Conservation (phyloP, 2,113 vertebrate genomes). For the Danionella cerebrum region DNA sequence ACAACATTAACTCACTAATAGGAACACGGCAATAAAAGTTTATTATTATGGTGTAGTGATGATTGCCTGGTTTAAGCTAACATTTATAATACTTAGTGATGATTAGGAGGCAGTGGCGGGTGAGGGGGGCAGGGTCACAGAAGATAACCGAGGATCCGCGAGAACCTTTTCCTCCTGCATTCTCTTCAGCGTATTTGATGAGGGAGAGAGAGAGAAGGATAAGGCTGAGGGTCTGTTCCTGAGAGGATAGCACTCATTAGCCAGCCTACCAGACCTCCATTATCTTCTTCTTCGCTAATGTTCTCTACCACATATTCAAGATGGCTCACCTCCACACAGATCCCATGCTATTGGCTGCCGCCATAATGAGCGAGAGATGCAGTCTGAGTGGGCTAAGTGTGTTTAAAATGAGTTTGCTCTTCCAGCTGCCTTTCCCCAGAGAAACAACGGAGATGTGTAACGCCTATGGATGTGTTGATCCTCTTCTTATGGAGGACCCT, state of each 20-base stretch:
- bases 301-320: conserved; percentile 67
- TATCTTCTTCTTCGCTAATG: conserved; percentile 80
- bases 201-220: conserved; percentile 23
- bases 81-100: conserved; percentile 89
- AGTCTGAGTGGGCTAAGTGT: background rate
- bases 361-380: conserved; percentile 47
- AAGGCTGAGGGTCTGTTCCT: conserved; percentile 30
- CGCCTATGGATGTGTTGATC: conserved; percentile 22
- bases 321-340: conserved; percentile 72
- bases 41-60: conserved; percentile 77
- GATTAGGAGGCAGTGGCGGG: conserved; percentile 73
- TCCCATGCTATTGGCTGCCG: conserved; percentile 74
- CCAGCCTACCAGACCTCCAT: conserved; percentile 72
- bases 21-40: conserved; percentile 75
- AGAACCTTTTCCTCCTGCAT: conserved; percentile 5
- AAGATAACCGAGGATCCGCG: background rate
- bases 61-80: conserved; percentile 82
- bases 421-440: conserved; percentile 4
- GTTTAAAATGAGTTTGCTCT: conserved; percentile 7
- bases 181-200: conserved; percentile 8
- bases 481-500: conserved; percentile 14
- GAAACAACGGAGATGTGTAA: conserved; percentile 1
- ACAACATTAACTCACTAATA: conserved; percentile 88
- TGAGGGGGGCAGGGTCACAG: conserved; percentile 32
- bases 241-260: conserved; percentile 69